Base-by-base conservation (phyloP, 2,888 invertebrate species). In the Leptinotarsa rubiginosa region DNA sequence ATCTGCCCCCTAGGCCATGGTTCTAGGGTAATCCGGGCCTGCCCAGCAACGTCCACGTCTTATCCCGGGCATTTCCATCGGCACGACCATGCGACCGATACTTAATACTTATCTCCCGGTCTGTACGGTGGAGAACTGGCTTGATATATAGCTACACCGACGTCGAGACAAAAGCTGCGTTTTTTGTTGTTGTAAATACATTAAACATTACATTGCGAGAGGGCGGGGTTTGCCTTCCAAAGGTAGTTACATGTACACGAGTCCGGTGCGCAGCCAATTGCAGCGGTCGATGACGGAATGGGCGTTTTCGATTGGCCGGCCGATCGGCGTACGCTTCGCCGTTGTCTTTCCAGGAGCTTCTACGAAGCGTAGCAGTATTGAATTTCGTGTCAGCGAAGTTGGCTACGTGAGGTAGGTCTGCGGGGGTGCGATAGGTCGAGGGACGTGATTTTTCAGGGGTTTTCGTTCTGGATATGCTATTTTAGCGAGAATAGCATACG, bases 201-300 rank as follows among this genome's bases (percentile, higher is more conserved):
- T 87, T 87, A 87, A 85, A 87, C 86, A 86, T 87, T 82, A 85
- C 85, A 83, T 84, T 82, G 84, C 81, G 78, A 78, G 81, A 72
- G 80, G 85, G 86, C 84, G 85, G 83, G 78, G 84, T 77, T 75
- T 75, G 78, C 73, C 81, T 79, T 81, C 83, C 81, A 65, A 86
- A 85, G 86, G 86, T 87, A 86, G 85, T 82, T 80, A 82, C 83
- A 79, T 80, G 79, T 76, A 78, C 75, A 81, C 79, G 80, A 80
- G 80, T 74, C 77, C 76, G 74, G 69, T 75, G 65, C 54, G 62
- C 78, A 76, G 68, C 84, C 83, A 84, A 84, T 84, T 49, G 77
- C 74, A 75, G 73, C 70, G 69, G 69, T 66, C 76, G 76, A 54
- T 66, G 72, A 47, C 66, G 56, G 41, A 49, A 52, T 56, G 22